A percentile compares a stretch with the other conserved stretches of the same genome.
Conservation (phyloP, 2,888 invertebrate genomes). For the Nudaria mundana region DNA sequence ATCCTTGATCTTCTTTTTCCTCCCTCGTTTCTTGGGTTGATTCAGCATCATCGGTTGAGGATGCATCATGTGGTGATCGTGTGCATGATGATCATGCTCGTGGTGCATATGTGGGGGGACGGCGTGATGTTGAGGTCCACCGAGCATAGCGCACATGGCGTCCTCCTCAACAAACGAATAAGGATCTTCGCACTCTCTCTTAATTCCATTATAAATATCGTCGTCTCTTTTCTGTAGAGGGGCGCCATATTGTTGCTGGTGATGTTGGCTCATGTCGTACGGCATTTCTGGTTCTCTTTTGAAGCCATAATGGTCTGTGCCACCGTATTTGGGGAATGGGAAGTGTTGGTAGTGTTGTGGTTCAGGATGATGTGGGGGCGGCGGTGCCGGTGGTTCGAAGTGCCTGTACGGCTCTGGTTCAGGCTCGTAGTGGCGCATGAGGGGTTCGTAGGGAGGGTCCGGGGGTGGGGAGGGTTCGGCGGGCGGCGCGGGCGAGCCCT, state of each 20-base stretch:
- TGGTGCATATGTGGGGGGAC: conserved; percentile 62
- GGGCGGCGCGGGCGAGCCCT: conserved; percentile 56
- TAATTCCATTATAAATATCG: conserved; percentile 71
- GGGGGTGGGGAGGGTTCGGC: conserved; percentile 51
- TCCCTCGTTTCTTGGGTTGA: conserved; percentile 90
- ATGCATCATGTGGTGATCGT: conserved; percentile 49
- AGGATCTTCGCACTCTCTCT: conserved; percentile 87
- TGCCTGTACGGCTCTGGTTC: conserved; percentile 46
- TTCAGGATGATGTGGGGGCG: conserved; percentile 42
- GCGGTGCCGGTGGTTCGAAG: conserved; percentile 53
- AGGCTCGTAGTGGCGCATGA: conserved; percentile 54
- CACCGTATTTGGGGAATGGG: conserved; percentile 66
- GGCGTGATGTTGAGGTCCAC: conserved; percentile 47
- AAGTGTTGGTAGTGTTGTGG: conserved; percentile 64
- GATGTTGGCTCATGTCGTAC: conserved; percentile 73
- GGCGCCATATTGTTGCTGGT: conserved; percentile 42
- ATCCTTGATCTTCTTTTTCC: conserved; percentile 91
- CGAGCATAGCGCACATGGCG: conserved; percentile 80
- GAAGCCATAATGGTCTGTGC: conserved; percentile 59
- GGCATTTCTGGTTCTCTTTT: conserved; percentile 70
- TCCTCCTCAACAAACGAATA: conserved; percentile 94
- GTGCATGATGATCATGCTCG: conserved; percentile 47
- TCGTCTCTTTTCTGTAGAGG: conserved; percentile 57
- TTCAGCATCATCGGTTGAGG: conserved; percentile 73
- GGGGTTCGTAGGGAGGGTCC: conserved; percentile 48